Evolutionary conservation across 2,113 vertebrate species (phyloP).

Genomic region (Megatriorchis doriae): DNA sequence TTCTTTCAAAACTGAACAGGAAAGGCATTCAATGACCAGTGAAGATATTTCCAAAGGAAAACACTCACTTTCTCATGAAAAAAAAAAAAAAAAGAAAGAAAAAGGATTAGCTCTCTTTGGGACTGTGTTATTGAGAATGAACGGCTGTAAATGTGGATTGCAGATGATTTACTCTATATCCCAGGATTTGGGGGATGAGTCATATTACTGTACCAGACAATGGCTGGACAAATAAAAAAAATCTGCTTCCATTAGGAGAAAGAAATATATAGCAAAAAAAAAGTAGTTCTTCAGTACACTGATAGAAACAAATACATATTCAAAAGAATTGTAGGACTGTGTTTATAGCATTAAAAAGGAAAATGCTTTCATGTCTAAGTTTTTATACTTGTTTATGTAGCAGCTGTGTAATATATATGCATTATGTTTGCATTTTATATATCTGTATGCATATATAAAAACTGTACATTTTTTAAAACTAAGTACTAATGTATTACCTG

Average conservation of each 20-base stretch:
- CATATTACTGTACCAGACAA: constrained; percentile 11
- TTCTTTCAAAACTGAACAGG: not conserved
- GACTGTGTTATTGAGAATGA: not conserved
- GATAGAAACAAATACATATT: not conserved
- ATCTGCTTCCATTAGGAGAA: not conserved
- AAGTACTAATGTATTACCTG: not conserved
- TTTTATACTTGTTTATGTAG: not conserved
- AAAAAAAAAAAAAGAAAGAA: not conserved
- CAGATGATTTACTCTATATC: not conserved
- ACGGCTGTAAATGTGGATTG: not conserved
- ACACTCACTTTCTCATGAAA: not conserved
- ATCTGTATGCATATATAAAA: not conserved
- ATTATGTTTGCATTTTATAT: not conserved
- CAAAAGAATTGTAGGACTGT: not conserved
- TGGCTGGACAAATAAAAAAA: not conserved
- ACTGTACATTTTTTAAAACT: not conserved
- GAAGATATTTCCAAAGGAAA: constrained; percentile 17
- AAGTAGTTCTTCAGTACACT: not conserved
- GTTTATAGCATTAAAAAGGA: not conserved
- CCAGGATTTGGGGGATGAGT: not conserved
- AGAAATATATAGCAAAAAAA: not conserved
- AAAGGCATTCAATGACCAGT: not conserved
- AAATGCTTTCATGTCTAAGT: not conserved
- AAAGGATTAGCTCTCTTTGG: not conserved
- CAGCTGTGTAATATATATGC: not conserved